Evolutionary conservation across 2,797 vertebrate species (phyloP), one percentile per base, ranked within the genome.

Genomic region (Fratercula arctica): DNA sequence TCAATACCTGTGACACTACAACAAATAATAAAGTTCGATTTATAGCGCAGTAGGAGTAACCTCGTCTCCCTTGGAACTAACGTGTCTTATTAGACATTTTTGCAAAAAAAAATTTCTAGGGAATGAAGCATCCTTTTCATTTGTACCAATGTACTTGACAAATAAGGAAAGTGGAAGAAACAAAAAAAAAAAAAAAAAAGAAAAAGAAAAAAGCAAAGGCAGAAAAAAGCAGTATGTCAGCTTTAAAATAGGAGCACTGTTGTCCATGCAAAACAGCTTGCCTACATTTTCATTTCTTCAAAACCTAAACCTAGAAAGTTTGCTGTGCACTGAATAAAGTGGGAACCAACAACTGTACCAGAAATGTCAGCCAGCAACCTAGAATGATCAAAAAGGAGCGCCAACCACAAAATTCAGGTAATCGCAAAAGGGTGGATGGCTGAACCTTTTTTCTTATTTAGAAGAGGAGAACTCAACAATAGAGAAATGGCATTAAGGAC

Each of bases 131-230:
- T 74, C 6, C 12, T 85, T 83, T 80, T 76, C 1, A 54, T 77
- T 84, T 69, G 3, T 86, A 29, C 3, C 16, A 60, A 21, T 23
- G 29, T 31, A n/a, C 14, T 21, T 82, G 57, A 85, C 6, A 77
- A 79, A 90, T 2, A 51, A 83, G 5, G 9, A 37, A 85, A 73
- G 13, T 25, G 3, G 14, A 72, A 79, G 33, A 78, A 64, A 16
- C 6, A 46, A 77, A 57, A 8, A 45, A 45, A 4, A 33, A 43
- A 43, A 17, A 77, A 57, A 8, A 33, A 43, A 43, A 17, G 74
- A 57, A 8, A 45, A 35, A 45, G 29, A 43, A 43, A 17, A 37
- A 4, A 35, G 3, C 5, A 39, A 39, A 35, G 0, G 0, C 1
- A 19, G 3, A 33, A 45, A 76, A 77, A 43, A 8, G 2, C 15